These are phyloP conservation scores for Ernsta delagoae DNA, from an alignment of 2,888 invertebrate genomes.

Conservation along the genomic window DNA sequence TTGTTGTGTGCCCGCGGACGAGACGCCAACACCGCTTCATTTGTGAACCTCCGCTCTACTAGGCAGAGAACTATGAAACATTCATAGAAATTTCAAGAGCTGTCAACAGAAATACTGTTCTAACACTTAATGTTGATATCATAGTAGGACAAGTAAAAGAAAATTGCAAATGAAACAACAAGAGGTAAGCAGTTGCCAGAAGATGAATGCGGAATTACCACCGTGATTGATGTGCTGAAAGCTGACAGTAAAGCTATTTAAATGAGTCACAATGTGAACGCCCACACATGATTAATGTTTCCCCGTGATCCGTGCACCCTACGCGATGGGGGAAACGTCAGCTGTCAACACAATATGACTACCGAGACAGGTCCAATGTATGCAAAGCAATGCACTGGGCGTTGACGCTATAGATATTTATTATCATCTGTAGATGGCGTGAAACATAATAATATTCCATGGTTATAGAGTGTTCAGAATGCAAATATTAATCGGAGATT, in stretches of 20 bases:
- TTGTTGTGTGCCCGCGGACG: conserved; percentile 47
- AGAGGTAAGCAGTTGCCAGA: not conserved
- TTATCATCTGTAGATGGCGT: not conserved
- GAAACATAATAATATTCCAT: conserved; percentile 3
- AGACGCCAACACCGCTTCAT: conserved; percentile 56
- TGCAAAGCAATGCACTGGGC: conserved; percentile 20
- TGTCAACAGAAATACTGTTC: not conserved
- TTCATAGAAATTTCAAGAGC: not conserved
- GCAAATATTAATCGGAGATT: not conserved
- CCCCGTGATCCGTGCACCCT: conserved; percentile 12
- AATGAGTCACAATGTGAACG: conserved; percentile 23
- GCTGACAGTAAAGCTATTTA: conserved; percentile 4
- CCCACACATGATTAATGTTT: conserved; percentile 28
- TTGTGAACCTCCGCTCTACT: conserved; percentile 50
- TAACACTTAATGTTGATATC: too few species aligned
- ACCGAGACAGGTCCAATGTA: conserved; percentile 3
- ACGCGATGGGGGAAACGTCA: conserved; percentile 13
- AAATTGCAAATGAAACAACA: not conserved
- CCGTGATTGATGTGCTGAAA: conserved; percentile 13
- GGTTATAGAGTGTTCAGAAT: not conserved
- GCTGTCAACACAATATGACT: conserved; percentile 30
- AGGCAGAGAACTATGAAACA: conserved; percentile 46
- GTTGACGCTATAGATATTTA: too few species aligned
- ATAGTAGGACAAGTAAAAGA: too few species aligned
- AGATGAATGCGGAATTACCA: conserved; percentile 1